Conservation (phyloP, 2,888 invertebrate genomes). For the Strigamia crassipes region DNA sequence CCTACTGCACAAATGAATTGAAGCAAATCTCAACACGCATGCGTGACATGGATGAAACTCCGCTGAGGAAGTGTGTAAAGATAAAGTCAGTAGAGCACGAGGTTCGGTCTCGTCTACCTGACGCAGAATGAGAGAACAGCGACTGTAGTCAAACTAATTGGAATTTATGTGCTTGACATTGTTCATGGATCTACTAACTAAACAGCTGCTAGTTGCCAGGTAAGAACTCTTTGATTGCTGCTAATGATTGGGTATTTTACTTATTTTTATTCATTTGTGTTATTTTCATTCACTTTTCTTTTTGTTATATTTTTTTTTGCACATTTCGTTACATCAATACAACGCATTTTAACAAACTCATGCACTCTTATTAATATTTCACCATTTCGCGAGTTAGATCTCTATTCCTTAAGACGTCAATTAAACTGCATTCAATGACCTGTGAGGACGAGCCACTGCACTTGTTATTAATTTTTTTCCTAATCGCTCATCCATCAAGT, state of each 20-base stretch:
- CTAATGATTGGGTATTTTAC: no score
- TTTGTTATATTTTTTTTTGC: no score
- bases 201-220: neutral
- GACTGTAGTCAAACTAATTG: neutral
- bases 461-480: neutral
- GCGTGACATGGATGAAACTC: neutral
- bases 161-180: neutral
- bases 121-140: neutral
- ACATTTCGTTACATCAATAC: no score
- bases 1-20: neutral
- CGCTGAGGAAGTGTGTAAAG: neutral
- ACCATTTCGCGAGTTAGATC: neutral
- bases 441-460: neutral
- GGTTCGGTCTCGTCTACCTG: neutral
- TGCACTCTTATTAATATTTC: neutral
- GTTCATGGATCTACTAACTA: neutral
- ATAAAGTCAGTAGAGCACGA: conserved; percentile 1
- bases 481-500: neutral
- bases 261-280: no score
- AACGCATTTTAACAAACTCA: no score
- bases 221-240: neutral
- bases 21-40: neutral
- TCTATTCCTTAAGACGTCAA: neutral
- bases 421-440: neutral
- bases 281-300: no score